A percentile compares a stretch with the other conserved stretches of the same genome.
These are phyloP conservation scores for Cloeon dipterum DNA, from an alignment of 2,888 invertebrate genomes.

Conservation along the genomic window DNA sequence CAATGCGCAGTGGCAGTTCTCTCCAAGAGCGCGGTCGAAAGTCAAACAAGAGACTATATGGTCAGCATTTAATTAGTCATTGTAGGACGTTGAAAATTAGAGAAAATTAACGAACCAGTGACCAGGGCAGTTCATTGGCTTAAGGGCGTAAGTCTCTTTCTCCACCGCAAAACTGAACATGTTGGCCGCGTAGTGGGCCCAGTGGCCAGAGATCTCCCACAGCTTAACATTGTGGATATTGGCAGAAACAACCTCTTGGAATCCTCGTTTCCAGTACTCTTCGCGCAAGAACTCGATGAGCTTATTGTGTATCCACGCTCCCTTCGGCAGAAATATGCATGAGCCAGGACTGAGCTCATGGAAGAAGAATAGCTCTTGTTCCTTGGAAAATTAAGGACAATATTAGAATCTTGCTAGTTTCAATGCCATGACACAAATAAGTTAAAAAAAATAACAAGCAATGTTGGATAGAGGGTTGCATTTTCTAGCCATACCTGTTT, in stretches of 20 bases:
- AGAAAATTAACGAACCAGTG: slow-evolving; percentile 48
- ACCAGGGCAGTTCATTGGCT: slow-evolving; percentile 99
- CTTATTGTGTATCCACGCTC: slow-evolving; percentile 90
- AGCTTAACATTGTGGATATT: slow-evolving; percentile 90
- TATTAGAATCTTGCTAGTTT: too few relatives aligned
- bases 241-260: slow-evolving; percentile 84
- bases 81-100: background rate
- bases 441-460: too few relatives aligned
- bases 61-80: slow-evolving; percentile 3
- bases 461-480: too few relatives aligned
- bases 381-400: slow-evolving; percentile 23
- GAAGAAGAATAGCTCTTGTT: slow-evolving; percentile 97
- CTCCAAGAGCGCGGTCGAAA: slow-evolving; percentile 70
- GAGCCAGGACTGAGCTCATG: slow-evolving; percentile 95
- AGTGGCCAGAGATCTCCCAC: slow-evolving; percentile 97
- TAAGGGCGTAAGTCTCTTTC: slow-evolving; percentile 88
- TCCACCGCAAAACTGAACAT: slow-evolving; percentile 93
- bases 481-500: too few relatives aligned
- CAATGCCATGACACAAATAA: too few relatives aligned
- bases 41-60: slow-evolving; percentile 46
- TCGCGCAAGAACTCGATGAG: slow-evolving; percentile 61
- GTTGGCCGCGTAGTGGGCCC: slow-evolving; percentile 92
- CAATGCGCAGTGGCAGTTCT: slow-evolving; percentile 80
- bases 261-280: slow-evolving; percentile 80
- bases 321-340: slow-evolving; percentile 93